Evolutionary conservation across 2,113 vertebrate species (phyloP).

Genomic region (Nothoprocta perdicaria): DNA sequence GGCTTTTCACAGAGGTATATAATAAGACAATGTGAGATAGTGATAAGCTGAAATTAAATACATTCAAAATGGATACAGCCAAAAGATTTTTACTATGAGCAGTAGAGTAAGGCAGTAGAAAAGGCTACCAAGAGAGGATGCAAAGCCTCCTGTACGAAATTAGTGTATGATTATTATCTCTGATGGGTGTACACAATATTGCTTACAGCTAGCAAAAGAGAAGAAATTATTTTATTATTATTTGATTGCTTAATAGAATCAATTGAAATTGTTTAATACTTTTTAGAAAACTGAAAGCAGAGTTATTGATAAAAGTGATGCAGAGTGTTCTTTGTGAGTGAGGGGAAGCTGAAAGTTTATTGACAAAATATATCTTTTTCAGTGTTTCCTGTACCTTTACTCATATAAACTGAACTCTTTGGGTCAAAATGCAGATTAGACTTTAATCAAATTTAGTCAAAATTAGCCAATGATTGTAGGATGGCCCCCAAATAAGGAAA

Average conservation of each 20-base stretch:
- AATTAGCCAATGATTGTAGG: not conserved
- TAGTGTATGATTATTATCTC: not conserved
- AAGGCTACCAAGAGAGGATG: not conserved
- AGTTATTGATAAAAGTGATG: not conserved
- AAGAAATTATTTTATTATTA: not conserved
- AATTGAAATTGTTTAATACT: not conserved
- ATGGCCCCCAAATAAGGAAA: not conserved
- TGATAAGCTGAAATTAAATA: not conserved
- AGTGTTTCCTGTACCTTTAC: not conserved
- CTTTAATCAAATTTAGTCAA: no score
- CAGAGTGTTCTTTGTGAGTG: not conserved
- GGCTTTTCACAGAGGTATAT: not conserved
- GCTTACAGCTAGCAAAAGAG: not conserved
- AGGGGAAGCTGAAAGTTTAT: not conserved
- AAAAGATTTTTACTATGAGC: not conserved
- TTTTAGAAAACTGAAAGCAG: not conserved
- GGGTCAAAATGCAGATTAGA: not conserved
- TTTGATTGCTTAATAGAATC: not conserved
- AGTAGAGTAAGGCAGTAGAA: not conserved
- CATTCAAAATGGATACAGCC: no score
- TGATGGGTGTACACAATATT: rapidly evolving
- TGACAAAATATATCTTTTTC: not conserved
- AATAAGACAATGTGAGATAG: no score
- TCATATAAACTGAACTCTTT: not conserved
- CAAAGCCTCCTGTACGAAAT: not conserved